Evolutionary conservation across 1,140 invertebrate genomes (phyloP), one percentile per base, ranked within the genome.

Genomic region (Paramacrobiotus metropolitanus): DNA sequence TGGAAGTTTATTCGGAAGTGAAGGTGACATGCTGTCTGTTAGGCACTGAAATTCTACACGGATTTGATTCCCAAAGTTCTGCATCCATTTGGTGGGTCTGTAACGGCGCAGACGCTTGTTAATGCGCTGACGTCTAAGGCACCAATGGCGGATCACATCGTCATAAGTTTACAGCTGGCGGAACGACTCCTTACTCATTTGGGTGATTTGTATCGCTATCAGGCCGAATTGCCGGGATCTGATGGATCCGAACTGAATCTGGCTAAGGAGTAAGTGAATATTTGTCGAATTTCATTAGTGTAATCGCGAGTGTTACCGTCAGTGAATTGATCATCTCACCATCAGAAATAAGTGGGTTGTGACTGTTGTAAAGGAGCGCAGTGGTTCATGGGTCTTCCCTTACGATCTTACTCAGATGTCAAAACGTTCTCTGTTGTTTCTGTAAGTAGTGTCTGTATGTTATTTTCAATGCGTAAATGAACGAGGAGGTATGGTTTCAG

Each of bases 61-160:
- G 48, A 55, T 24, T 24, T 55, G 48, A 55, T 55, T 55, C 48
- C 48, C 15, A 55, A 28, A 55, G 48, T 55, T 24, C 24, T 55
- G 48, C 48, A 55, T 55, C 48, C 24, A 15, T 55, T 55, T 24
- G 48, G 48, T 15, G 48, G 48, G 24, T 55, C 48, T 20, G 48
- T 55, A 4, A 55, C 48, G 15, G 15, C 48, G 15, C 48, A 55
- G 15, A 55, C 15, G 15, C 15, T 28, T 24, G 48, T 55, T 4
- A 55, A 55, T 4, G 48, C 48, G 15, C 24, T 55, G 15, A 20
- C 48, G 4, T 9, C 48, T 9, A 55, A 24, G 24, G 48, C 15
- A 9, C 48, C 15, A 24, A 24, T 15, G 15, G 48, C 48, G 15
- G 15, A 15, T 24, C 48, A 55, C 24, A 55, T 24, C 4, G 4